phyloP scores from a whole-genome alignment of 2,113 vertebrate species.

The Plecotus auritus region DNA sequence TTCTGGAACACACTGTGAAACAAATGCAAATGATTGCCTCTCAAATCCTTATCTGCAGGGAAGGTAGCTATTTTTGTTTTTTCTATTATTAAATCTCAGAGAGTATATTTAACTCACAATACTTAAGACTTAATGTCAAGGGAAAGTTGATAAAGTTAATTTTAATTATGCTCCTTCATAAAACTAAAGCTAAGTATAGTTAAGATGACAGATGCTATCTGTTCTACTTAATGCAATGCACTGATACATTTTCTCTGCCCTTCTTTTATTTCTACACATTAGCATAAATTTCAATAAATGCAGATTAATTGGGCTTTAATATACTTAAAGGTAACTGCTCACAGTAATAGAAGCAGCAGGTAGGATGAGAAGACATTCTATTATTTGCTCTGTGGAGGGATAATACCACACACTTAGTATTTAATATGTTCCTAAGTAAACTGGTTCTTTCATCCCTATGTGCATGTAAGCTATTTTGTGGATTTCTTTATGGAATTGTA shows the following conservation, averaged over 20 bases:
- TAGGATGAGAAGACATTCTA: slow-evolving; percentile 28
- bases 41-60: slow-evolving; percentile 87
- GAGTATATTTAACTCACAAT: slow-evolving; percentile 57
- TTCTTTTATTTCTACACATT: slow-evolving; percentile 80
- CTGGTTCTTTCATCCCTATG: background rate
- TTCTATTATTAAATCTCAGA: slow-evolving; percentile 61
- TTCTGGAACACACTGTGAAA: slow-evolving; percentile 81
- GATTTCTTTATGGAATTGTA: background rate
- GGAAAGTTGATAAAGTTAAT: slow-evolving; percentile 74
- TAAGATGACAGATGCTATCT: slow-evolving; percentile 78
- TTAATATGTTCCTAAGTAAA: slow-evolving; percentile 19
- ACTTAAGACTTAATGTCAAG: slow-evolving; percentile 68
- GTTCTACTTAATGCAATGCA: slow-evolving; percentile 77
- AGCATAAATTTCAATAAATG: slow-evolving; percentile 73
- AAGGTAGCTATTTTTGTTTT: slow-evolving; percentile 80
- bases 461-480: background rate
- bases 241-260: slow-evolving; percentile 76
- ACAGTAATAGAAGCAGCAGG: slow-evolving; percentile 46
- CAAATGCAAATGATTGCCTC: slow-evolving; percentile 84
- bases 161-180: slow-evolving; percentile 79
- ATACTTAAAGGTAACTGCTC: slow-evolving; percentile 66
- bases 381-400: slow-evolving; percentile 16
- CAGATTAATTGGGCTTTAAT: slow-evolving; percentile 78
- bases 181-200: slow-evolving; percentile 61
- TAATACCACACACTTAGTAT: background rate